A percentile compares a stretch with the other conserved stretches of the same genome.
phyloP scores from a whole-genome alignment of 2,888 invertebrate genomes.

The Ectropis crepuscularia region DNA sequence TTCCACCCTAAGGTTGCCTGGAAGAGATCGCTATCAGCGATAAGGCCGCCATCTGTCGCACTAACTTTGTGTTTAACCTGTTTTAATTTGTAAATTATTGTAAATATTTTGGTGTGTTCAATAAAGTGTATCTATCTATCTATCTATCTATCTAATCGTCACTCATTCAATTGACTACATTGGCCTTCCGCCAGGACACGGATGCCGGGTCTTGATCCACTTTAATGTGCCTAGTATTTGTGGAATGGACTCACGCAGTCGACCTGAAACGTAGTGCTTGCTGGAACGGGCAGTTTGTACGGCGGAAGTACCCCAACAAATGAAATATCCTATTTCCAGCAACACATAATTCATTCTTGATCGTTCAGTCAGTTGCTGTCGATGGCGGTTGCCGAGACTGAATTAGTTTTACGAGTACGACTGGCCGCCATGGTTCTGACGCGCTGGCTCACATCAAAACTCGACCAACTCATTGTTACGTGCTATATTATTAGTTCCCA shows the following conservation, averaged over 20 bases:
- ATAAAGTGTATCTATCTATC: too few relatives aligned
- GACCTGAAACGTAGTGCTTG: constrained; percentile 31
- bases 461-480: constrained; percentile 75
- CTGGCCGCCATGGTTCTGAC: constrained; percentile 69
- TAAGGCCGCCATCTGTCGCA: too few relatives aligned
- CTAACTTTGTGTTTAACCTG: too few relatives aligned
- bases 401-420: constrained; percentile 82
- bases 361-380: constrained; percentile 36
- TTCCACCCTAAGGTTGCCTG: too few relatives aligned
- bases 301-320: constrained; percentile 5
- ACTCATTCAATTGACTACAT: constrained; percentile 78
- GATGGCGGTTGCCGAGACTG: constrained; percentile 61
- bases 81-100: too few relatives aligned
- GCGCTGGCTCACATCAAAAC: constrained; percentile 72
- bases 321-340: constrained; percentile 11
- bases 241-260: constrained; percentile 59
- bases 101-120: too few relatives aligned
- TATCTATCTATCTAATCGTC: too few relatives aligned
- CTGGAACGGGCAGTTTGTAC: constrained; percentile 13
- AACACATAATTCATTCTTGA: constrained; percentile 35
- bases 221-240: constrained; percentile 61
- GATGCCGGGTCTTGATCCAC: constrained; percentile 67
- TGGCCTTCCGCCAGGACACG: constrained; percentile 78
- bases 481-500: constrained; percentile 78
- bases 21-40: too few relatives aligned